Base-by-base conservation (phyloP, 2,797 vertebrate genomes). In the Enoplosus armatus region DNA sequence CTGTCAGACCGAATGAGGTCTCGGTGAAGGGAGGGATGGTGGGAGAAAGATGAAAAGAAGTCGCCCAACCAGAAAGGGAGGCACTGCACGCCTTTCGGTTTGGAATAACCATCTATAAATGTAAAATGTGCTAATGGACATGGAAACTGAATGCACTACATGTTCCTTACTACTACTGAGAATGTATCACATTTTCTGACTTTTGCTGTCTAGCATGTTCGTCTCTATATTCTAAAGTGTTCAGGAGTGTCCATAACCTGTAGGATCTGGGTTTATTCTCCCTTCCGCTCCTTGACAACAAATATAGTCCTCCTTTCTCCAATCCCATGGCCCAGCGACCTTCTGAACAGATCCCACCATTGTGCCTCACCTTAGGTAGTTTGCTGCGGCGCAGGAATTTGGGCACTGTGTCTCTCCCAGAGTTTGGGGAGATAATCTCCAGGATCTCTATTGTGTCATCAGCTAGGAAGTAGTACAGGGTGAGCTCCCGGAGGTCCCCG, bases 361-460 rank as follows among this genome's bases (percentile, higher is more conserved):
- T 37, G 6, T 1, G 29, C 22, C 87, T 93, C 83, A 98, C 98
- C 97, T 98, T 99, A 6, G 97, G 98, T 71, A 99, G 92, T 72
- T 96, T 98, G 87, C 94, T 85, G 77, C 97, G 95, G 63, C 70
- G 90, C 50, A 99, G 95, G 87, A 99, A 98, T 59, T 95, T 93
- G 1, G 96, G 77, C 53, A 82, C 39, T 2, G 63, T 15, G 63
- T 96, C 94, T 61, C 95, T 91, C 37, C 97, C 97, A 8, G 95
- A 95, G 89, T 97, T 97, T 3, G 83, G 64, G n/a, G 92, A 74
- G 50, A 92, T 20, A 16, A 96, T 45, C 93, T 98, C 97, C 50
- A 82, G 90, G 77, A 99, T 93, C 92, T 98, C 97, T 16, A 98
- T 77, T 43, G 97, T 98, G 91, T 97, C 97, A 74, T 99, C 97